A percentile compares a stretch with the other conserved stretches of the same genome.
Evolutionary conservation across 2,797 vertebrate genomes (phyloP).

Genomic region (Tadarida brasiliensis): DNA sequence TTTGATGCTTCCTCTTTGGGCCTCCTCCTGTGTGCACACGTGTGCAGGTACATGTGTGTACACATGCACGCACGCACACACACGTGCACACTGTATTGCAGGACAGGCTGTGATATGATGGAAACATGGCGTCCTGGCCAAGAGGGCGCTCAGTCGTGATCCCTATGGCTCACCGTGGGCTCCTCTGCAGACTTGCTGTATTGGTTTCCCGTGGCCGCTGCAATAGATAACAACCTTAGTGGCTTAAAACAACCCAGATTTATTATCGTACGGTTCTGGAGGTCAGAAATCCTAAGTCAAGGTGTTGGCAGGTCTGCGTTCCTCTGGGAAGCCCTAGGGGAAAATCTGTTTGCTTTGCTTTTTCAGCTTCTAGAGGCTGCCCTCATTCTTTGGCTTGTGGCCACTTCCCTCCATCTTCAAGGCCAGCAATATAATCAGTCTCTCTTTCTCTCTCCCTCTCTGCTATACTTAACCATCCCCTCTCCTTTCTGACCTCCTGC

Average conservation of each 20-base stretch:
- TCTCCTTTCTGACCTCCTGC: neutral
- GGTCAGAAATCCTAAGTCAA: neutral
- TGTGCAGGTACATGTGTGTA: rapidly evolving
- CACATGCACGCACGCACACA: neutral
- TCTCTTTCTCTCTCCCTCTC: neutral
- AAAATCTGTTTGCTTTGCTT: neutral
- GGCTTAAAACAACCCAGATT: neutral
- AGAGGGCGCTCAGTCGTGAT: rapidly evolving
- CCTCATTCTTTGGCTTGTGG: neutral
- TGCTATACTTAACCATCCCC: neutral
- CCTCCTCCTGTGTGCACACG: too few species aligned
- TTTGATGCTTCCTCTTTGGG: neutral
- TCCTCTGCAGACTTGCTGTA: neutral
- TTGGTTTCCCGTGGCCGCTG: neutral
- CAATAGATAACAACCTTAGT: neutral
- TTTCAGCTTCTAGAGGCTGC: neutral
- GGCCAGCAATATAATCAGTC: too few species aligned
- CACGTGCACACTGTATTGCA: neutral
- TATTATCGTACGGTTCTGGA: neutral
- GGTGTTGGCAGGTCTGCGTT: neutral
- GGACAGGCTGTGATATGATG: too few species aligned
- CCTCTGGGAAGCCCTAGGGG: neutral
- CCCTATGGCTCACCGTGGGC: rapidly evolving
- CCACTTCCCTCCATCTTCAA: neutral
- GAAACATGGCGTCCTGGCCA: neutral